phyloP scores from a whole-genome alignment of 2,113 vertebrate species.

The Sus scrofa region DNA sequence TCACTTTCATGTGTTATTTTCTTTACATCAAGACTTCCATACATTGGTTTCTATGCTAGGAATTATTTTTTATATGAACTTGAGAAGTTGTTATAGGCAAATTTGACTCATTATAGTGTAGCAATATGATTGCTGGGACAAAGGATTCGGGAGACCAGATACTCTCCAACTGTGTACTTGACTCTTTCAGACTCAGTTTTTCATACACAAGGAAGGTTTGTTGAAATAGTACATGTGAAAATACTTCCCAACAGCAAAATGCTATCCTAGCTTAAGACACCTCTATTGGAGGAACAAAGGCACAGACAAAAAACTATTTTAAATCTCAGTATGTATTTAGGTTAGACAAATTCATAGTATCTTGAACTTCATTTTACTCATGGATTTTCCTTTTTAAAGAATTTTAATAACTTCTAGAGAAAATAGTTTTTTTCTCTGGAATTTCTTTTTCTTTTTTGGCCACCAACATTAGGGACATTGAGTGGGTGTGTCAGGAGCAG shows the following conservation, averaged over 20 bases:
- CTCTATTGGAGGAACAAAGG: not conserved
- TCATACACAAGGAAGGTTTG: not conserved
- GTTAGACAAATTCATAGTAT: not conserved
- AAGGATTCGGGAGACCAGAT: not conserved
- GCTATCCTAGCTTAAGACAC: not conserved
- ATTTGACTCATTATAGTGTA: not conserved
- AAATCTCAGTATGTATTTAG: not conserved
- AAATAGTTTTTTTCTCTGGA: not conserved
- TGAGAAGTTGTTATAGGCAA: not conserved
- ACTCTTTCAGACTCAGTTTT: not conserved
- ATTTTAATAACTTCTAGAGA: not conserved
- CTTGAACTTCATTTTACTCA: not conserved
- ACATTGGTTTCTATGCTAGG: not conserved
- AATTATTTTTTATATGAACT: not conserved
- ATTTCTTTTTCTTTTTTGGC: not conserved
- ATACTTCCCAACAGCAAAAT: not conserved
- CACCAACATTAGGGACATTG: not conserved
- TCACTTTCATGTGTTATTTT: constrained; percentile 3
- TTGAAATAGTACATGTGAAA: not conserved
- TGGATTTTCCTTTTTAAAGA: not conserved
- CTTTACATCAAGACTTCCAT: not conserved
- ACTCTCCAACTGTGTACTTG: not conserved
- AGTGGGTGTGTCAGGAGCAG: not conserved
- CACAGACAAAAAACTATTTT: not conserved
- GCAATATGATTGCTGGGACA: not conserved